Base-by-base conservation (phyloP, 2,797 vertebrate species). In the Crenuchus spilurus region DNA sequence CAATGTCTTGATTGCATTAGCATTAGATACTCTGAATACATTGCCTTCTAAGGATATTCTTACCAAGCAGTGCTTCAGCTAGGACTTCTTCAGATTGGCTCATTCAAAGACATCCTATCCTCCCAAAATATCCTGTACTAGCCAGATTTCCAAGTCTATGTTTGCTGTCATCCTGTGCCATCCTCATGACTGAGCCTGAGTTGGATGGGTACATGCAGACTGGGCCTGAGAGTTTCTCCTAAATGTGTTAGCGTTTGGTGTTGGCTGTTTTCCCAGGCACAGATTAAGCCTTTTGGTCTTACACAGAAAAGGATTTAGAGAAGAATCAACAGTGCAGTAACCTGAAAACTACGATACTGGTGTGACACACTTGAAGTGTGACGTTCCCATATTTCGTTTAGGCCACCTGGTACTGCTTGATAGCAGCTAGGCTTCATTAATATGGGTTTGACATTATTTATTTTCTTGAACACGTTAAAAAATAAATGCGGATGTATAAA, bases 131-230 rank as follows among this genome's bases (percentile, higher is more conserved):
- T n/a, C n/a, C n/a, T n/a, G n/a, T n/a, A 65, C 0, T 76, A 66
- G 0, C 55, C 77, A 4, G 22, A 91, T 13, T 97, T 98, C 79
- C 74, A 85, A 10, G 90, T 91, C 35, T 55, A 99, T 10, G 33
- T 98, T 97, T 62, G 87, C 94, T 44, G 81, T 97, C 80, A 88
- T 98, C 75, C 93, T 95, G 84, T 96, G 94, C 84, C 95, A 99
- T 70, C 88, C 94, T 0, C 94, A 14, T 13, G 4, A 52, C 3
- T 26, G 49, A 96, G 95, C 2, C 14, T 0, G 7, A 6, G 49
- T 16, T n/a, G 4, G 14, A 26, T 4, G 13, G 22, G 52, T 9
- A 48, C 14, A 4, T 18, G 42, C 22, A 26, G 22, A 5, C 35
- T 51, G 10, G 0, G 6, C 4, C 8, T 52, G 24, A 39, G n/a